phyloP scores from a whole-genome alignment of 2,888 invertebrate genomes.

The Ischnura elegans region DNA sequence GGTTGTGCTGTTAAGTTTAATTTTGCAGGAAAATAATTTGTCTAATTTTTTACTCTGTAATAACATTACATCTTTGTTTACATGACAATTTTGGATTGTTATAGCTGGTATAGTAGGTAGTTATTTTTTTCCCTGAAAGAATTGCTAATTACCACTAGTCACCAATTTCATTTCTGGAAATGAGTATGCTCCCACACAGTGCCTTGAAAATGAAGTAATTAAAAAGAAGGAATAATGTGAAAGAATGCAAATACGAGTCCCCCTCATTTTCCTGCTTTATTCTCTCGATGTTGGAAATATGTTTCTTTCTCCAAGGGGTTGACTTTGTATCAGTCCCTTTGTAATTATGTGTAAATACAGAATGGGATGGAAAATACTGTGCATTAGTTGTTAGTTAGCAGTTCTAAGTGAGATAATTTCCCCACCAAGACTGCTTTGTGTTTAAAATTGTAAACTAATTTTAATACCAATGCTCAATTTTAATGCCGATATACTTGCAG shows the following conservation, averaged over 20 bases:
- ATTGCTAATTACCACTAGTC: constrained; percentile 43
- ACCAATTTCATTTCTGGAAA: neutral
- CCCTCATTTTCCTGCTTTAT: constrained; percentile 47
- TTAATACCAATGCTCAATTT: constrained; percentile 44
- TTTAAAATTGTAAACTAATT: neutral
- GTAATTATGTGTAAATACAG: constrained; percentile 20
- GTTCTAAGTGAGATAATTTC: neutral
- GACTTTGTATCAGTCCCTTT: neutral
- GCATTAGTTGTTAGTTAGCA: constrained; percentile 7
- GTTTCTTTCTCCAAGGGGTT: constrained; percentile 5
- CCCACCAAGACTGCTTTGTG: neutral
- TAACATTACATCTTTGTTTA: neutral
- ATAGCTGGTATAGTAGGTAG: neutral
- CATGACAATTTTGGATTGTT: neutral
- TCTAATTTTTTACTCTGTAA: neutral
- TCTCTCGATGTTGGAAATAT: neutral
- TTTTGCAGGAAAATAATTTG: neutral
- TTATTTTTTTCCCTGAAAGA: neutral
- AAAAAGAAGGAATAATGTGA: neutral
- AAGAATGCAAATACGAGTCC: neutral
- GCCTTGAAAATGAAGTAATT: constrained; percentile 60
- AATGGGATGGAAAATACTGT: neutral
- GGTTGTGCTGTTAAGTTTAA: neutral
- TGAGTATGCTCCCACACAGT: constrained; percentile 62
- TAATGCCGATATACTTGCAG: constrained; percentile 10